Conservation (phyloP, 2,113 vertebrate genomes). For the Myxocyprinus asiaticus region DNA sequence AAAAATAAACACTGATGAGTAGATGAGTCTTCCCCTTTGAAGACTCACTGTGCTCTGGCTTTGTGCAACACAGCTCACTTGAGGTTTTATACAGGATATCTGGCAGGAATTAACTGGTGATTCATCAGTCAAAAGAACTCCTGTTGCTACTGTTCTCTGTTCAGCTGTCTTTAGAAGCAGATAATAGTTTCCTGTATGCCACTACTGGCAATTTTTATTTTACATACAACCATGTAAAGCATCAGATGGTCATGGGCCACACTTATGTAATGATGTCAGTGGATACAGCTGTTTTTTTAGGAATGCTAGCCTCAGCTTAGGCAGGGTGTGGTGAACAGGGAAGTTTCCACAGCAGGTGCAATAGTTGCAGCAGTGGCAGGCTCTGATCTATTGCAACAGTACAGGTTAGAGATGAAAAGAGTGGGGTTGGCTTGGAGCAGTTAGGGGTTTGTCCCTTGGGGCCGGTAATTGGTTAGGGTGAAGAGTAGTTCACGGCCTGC, state of each 20-base stretch:
- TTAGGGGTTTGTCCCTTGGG: conserved; percentile 42
- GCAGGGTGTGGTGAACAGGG: conserved; percentile 1
- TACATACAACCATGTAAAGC: conserved; percentile 37
- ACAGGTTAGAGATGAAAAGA: conserved; percentile 48
- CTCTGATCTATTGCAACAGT: conserved; percentile 22
- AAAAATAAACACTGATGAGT: conserved; percentile 53
- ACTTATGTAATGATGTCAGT: background rate
- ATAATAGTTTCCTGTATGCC: conserved; percentile 55
- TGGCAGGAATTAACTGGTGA: conserved; percentile 66
- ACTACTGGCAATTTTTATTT: conserved; percentile 16
- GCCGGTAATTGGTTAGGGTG: conserved; percentile 51
- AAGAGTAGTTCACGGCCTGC: conserved; percentile 41
- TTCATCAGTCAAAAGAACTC: conserved; percentile 68
- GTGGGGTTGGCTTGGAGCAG: conserved; percentile 30
- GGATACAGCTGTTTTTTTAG: conserved; percentile 2
- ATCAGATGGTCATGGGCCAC: conserved; percentile 6
- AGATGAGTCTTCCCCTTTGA: conserved; percentile 30
- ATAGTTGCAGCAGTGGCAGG: conserved; percentile 32
- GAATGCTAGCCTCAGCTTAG: background rate
- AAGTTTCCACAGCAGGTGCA: conserved; percentile 36
- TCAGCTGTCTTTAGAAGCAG: conserved; percentile 71
- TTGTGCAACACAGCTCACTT: conserved; percentile 64
- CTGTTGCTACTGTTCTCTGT: conserved; percentile 66
- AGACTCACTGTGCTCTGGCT: conserved; percentile 67
- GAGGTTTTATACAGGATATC: conserved; percentile 69